Conservation (phyloP, 2,888 invertebrate species). For the Trileptium ribeirensis region DNA sequence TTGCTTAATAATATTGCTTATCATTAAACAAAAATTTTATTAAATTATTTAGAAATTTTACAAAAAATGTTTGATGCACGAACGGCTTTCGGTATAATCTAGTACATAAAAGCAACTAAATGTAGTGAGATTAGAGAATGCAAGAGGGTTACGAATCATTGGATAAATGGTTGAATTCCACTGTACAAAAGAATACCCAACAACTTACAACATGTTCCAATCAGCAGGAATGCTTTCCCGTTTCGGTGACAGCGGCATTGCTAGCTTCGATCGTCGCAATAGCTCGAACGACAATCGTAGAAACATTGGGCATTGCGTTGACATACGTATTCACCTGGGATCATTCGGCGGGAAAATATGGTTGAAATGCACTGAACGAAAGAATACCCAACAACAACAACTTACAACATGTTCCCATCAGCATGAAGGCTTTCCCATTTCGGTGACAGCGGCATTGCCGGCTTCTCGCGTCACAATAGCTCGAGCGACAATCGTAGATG, state of each 20-base stretch:
- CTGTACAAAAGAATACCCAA: too few relatives aligned
- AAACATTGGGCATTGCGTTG: neutral
- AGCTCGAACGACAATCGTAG: conserved; percentile 11
- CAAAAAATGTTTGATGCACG: too few relatives aligned
- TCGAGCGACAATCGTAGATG: conserved; percentile 8
- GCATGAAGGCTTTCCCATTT: neutral
- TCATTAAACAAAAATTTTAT: too few relatives aligned
- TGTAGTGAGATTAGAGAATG: too few relatives aligned
- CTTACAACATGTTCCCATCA: neutral
- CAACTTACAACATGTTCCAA: neutral
- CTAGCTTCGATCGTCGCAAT: neutral
- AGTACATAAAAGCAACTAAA: too few relatives aligned
- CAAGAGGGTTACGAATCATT: too few relatives aligned
- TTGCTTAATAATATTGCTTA: too few relatives aligned
- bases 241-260: neutral
- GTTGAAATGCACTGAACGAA: neutral
- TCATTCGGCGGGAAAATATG: neutral
- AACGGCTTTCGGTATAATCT: too few relatives aligned
- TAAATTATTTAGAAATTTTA: too few relatives aligned
- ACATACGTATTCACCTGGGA: conserved; percentile 7
- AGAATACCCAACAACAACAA: too few relatives aligned
- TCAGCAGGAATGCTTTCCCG: neutral
- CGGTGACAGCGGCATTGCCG: neutral
- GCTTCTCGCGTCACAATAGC: neutral
- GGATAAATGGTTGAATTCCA: too few relatives aligned